Evolutionary conservation across 2,888 invertebrate species (phyloP), one percentile per base, ranked within the genome.

Genomic region (Drosophila anceps): DNA sequence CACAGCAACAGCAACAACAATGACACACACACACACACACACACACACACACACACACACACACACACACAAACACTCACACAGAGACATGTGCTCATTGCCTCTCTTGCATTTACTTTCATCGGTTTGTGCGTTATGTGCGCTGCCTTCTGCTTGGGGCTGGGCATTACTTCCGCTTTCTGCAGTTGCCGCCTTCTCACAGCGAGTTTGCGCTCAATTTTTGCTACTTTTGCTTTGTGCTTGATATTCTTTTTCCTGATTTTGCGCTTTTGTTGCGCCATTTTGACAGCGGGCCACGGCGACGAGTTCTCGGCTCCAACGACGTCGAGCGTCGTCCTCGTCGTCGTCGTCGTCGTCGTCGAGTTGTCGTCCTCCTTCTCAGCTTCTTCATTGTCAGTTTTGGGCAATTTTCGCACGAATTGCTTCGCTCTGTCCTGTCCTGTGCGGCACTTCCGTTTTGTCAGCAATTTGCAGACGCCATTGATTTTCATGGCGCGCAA

Each of bases 131-230:
- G 55, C 75, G 84, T 55, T 84, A 75, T 84, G 74, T 84, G 74
- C 39, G 69, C 71, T 61, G 39, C 27, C 68, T 68, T 66, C 59
- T 46, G 48, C 64, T 76, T 79, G 73, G 79, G 62, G 79, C 74
- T 73, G 62, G 73, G 73, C 61, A 61, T 73, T 76, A 74, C 69
- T 76, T 74, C 75, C 66, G 64, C 70, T 76, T 69, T 69, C 69
- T 73, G 48, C 73, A 53, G 46, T 58, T 35, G 57, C 53, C 55
- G 57, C 35, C 57, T 57, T 50, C 62, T 61, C 54, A 67, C 68
- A 55, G 68, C 76, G 88, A 84, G 90, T 84, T 82, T 85, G 84
- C 90, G 86, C 85, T 90, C 80, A 86, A 85, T 90, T 88, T 88
- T 87, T 74, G 81, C 85, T 86, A 81, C 89, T 86, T 87, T 86